A percentile compares a stretch with the other conserved stretches of the same genome.
Evolutionary conservation across 2,797 vertebrate genomes (phyloP).

Genomic region (Chaenodraco wilsoni): DNA sequence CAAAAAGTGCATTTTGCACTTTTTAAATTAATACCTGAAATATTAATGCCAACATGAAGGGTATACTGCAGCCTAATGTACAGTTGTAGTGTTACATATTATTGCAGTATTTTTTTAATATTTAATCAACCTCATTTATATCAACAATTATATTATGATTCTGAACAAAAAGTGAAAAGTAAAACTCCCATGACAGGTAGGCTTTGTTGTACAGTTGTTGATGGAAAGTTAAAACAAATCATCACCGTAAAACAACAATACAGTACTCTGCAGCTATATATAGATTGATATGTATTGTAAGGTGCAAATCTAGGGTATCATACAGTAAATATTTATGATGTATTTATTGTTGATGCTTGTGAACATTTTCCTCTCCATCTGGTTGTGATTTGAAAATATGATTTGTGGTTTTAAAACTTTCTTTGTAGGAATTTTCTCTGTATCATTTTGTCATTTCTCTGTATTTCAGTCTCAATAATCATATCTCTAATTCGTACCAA

Average conservation of each 20-base stretch:
- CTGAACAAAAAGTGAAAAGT: background rate
- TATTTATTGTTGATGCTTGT: background rate
- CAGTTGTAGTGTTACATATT: background rate
- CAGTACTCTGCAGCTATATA: too few species aligned
- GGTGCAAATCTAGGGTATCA: background rate
- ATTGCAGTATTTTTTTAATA: background rate
- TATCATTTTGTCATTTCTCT: background rate
- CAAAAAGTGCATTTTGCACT: too few species aligned
- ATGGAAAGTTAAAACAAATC: background rate
- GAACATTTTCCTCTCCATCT: too few species aligned
- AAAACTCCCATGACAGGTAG: background rate
- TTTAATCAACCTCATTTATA: background rate
- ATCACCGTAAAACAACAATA: background rate
- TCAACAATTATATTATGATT: background rate
- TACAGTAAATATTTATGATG: background rate
- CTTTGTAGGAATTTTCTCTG: background rate
- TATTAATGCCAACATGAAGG: background rate
- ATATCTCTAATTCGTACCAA: constrained; percentile 15
- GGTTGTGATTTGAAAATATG: background rate
- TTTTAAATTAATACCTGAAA: background rate
- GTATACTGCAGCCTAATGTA: background rate
- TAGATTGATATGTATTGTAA: background rate
- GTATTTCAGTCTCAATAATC: constrained; percentile 1
- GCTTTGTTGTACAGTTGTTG: background rate
- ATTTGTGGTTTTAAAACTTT: background rate